phyloP scores from a whole-genome alignment of 2,113 vertebrate genomes.

The Cynoglossus semilaevis region DNA sequence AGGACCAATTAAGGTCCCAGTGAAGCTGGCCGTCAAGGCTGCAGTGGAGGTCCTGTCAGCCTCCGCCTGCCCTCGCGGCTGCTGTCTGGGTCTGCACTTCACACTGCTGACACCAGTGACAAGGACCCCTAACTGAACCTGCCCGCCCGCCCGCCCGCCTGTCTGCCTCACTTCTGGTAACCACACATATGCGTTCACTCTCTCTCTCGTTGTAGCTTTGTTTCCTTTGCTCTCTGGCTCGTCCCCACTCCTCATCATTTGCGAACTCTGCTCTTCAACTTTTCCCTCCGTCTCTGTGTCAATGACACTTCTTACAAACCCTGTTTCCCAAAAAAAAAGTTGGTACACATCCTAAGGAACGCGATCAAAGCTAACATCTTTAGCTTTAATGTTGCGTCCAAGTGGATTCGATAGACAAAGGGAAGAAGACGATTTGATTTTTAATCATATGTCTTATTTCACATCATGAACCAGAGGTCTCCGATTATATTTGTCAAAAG shows the following conservation, averaged over 20 bases:
- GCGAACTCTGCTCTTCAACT: conserved; percentile 46
- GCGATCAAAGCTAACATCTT: too few species aligned
- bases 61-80: conserved; percentile 63
- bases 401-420: too few species aligned
- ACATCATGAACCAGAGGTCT: too few species aligned
- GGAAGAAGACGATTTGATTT: too few species aligned
- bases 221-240: conserved; percentile 10
- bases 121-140: conserved; percentile 65
- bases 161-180: conserved; percentile 65
- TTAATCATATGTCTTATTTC: too few species aligned
- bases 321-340: too few species aligned
- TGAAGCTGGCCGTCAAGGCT: conserved; percentile 87
- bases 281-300: conserved; percentile 53
- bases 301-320: conserved; percentile 78
- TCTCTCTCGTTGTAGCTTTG: conserved; percentile 56
- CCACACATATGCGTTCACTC: conserved; percentile 66
- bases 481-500: too few species aligned
- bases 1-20: conserved; percentile 94
- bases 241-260: conserved; percentile 4
- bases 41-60: conserved; percentile 67
- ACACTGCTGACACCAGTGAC: conserved; percentile 65
- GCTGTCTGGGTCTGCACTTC: conserved; percentile 66
- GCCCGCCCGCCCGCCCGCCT: conserved; percentile 49
- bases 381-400: conserved; percentile 83
- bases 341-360: too few species aligned